Base-by-base conservation (phyloP, 2,888 invertebrate species). In the Megamerina dolium region DNA sequence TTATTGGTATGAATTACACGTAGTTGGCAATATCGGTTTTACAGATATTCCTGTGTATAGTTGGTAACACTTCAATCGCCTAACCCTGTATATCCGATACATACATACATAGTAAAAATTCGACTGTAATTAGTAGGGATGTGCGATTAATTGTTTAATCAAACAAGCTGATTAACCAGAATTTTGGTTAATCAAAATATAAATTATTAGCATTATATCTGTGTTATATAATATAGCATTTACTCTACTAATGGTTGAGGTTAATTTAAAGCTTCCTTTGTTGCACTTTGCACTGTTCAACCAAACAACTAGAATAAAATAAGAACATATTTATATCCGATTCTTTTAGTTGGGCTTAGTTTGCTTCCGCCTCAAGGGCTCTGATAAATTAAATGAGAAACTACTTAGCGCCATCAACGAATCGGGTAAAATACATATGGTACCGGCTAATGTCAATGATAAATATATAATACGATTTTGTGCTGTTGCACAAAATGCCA, bases 391-490 rank as follows among this genome's bases (percentile, higher is more conserved):
- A 38, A 96, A 96, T 68, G 92, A 95, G 71, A 91, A 90, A 68
- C 75, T 97, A 29, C 73, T 97, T 57, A 90, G 91, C 46, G 81
- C 82, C 52, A 91, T 97, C 57, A 97, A 97, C 65, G 94, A 89
- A 46, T 93, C 94, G 4, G 96, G 94, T 12, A 88, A 87, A 68
- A 74, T 97, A 48, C 96, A 97, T 70, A 96, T 97, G 95, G 95
- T 95, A 10, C 95, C 95, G 1, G 90, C 95, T 1, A 83, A 81
- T 33, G 85, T 94, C 16, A 86, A 89, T 61, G 92, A 93, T 37
- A 83, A 83, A 59, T 95, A 87, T 66, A 88, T 93, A 37, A 93
- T 95, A 57, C 77, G 95, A 43, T 97, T 97, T 74, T 95, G 94
- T 64, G 88, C 94, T 0, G 90, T 92, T 32, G 83, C 93, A 3